phyloP scores from a whole-genome alignment of 2,797 vertebrate species.

The Novumbra hubbsi region DNA sequence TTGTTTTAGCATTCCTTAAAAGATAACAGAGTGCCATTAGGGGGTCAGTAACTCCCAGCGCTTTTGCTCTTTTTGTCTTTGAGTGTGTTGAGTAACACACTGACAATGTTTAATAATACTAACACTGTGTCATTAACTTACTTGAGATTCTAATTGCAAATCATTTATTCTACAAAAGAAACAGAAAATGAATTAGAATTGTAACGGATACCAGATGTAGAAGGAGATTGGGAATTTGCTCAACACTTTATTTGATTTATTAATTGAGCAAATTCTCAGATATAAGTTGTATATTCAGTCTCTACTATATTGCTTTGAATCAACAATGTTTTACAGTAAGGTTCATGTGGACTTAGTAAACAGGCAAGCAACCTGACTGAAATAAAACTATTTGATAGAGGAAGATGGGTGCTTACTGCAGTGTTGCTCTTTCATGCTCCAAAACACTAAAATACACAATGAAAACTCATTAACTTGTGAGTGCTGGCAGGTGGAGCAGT shows the following conservation, averaged over 20 bases:
- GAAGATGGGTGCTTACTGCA: neutral
- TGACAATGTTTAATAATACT: constrained; percentile 22
- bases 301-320: too few species aligned
- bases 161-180: neutral
- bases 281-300: too few species aligned
- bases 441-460: neutral
- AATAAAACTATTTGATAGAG: neutral
- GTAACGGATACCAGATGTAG: neutral
- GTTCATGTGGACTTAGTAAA: neutral
- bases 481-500: neutral
- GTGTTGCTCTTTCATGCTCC: neutral
- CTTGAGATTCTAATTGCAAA: constrained; percentile 5
- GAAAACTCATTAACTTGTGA: neutral
- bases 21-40: constrained; percentile 49
- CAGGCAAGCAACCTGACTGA: too few species aligned
- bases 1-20: constrained; percentile 70
- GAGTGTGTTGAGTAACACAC: constrained; percentile 29
- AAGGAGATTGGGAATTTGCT: too few species aligned
- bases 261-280: too few species aligned
- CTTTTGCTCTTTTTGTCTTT: constrained; percentile 44
- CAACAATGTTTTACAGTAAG: too few species aligned
- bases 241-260: too few species aligned
- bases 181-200: neutral
- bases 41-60: constrained; percentile 66
- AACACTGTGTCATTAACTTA: constrained; percentile 13